phyloP scores from a whole-genome alignment of 92 coral and sea anemone genomes.

The Meandrina meandrites region DNA sequence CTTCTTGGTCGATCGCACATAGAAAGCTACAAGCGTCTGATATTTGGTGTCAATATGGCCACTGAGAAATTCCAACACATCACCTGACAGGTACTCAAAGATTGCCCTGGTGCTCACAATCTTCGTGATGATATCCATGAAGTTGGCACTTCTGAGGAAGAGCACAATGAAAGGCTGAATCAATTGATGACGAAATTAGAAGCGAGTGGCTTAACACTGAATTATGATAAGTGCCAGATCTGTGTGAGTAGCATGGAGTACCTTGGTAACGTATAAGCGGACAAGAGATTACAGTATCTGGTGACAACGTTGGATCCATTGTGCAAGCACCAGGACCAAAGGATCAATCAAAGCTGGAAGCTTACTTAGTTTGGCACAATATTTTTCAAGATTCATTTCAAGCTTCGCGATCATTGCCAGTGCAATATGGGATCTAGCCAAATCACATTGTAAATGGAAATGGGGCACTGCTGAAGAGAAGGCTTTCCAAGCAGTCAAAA shows the following conservation, averaged over 20 bases:
- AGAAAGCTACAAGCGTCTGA: too few relatives aligned
- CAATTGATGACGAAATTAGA: too few relatives aligned
- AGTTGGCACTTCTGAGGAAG: slow-evolving; percentile 41
- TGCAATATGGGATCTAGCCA: slow-evolving; percentile 63
- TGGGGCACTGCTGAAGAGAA: slow-evolving; percentile 54
- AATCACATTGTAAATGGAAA: slow-evolving; percentile 28
- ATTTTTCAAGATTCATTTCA: slow-evolving; percentile 65
- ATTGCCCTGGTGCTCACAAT: slow-evolving; percentile 66
- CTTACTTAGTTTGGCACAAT: too few relatives aligned
- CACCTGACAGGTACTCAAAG: too few relatives aligned
- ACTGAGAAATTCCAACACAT: too few relatives aligned
- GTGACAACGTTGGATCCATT: slow-evolving; percentile 51
- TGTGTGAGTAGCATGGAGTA: too few relatives aligned
- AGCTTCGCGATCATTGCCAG: slow-evolving; percentile 65
- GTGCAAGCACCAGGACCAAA: slow-evolving; percentile 52
- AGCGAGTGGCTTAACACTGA: too few relatives aligned
- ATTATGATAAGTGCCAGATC: too few relatives aligned
- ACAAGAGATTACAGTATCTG: slow-evolving; percentile 50
- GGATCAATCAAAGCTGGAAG: slow-evolving; percentile 52
- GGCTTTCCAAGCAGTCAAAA: slow-evolving; percentile 46
- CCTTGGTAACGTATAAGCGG: slow-evolving; percentile 55
- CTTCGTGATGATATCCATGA: slow-evolving; percentile 56
- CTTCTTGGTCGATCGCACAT: too few relatives aligned
- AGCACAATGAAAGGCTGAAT: too few relatives aligned
- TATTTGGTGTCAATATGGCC: too few relatives aligned